Evolutionary conservation across 2,888 invertebrate genomes (phyloP).

Genomic region (Isotomurus palustris): DNA sequence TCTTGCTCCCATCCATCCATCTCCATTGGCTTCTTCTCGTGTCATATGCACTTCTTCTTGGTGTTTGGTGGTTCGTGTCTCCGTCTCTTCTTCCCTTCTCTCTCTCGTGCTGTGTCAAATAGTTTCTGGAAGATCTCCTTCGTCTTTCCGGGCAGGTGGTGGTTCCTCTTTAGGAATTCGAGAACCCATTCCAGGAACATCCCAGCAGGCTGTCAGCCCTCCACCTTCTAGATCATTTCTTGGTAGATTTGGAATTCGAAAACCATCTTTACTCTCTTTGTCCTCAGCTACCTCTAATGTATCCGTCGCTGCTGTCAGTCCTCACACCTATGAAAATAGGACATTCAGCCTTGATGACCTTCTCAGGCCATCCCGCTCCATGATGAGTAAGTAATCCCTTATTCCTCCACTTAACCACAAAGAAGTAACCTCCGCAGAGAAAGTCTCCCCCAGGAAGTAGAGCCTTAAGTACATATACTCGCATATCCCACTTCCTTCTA

Average conservation of each 20-base stretch:
- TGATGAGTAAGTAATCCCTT: slow-evolving; percentile 41
- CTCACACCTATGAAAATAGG: slow-evolving; percentile 53
- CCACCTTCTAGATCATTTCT: slow-evolving; percentile 66
- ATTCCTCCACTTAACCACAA: too few relatives aligned
- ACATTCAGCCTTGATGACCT: slow-evolving; percentile 85
- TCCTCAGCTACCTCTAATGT: slow-evolving; percentile 51
- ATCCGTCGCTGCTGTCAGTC: slow-evolving; percentile 57
- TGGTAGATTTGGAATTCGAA: slow-evolving; percentile 79
- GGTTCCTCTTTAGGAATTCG: slow-evolving; percentile 28
- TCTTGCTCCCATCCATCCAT: too few relatives aligned
- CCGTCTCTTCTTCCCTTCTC: too few relatives aligned
- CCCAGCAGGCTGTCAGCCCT: slow-evolving; percentile 48
- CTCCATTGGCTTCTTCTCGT: too few relatives aligned
- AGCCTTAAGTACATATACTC: slow-evolving; percentile 1
- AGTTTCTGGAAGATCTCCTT: slow-evolving; percentile 44
- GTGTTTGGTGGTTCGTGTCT: too few relatives aligned
- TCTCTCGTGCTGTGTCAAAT: too few relatives aligned
- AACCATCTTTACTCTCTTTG: slow-evolving; percentile 78
- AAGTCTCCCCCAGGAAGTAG: slow-evolving; percentile 11
- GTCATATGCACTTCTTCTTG: too few relatives aligned
- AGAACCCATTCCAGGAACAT: slow-evolving; percentile 42
- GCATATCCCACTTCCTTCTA: neutral
- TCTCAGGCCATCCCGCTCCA: slow-evolving; percentile 60
- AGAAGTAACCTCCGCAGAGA: slow-evolving; percentile 7
- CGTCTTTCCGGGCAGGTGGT: slow-evolving; percentile 44